phyloP scores from a whole-genome alignment of 2,888 invertebrate species.

The Pristionchus maxplancki region DNA sequence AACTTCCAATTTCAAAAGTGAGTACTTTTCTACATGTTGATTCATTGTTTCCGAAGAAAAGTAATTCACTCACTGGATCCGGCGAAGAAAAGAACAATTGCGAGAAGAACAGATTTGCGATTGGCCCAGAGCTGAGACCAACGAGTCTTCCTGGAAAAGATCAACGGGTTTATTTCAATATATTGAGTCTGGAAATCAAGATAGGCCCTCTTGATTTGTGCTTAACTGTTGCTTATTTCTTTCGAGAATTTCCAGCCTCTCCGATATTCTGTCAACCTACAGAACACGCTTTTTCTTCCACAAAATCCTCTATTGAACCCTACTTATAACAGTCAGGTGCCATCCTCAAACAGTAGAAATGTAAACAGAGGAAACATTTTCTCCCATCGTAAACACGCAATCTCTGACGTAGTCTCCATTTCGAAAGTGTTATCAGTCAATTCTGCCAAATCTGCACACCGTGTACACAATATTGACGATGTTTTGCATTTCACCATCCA shows the following conservation, averaged over 20 bases:
- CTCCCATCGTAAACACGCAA: background rate
- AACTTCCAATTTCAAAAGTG: no score
- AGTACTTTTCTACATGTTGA: no score
- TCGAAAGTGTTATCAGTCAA: background rate
- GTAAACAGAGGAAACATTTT: background rate
- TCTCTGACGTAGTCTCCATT: background rate
- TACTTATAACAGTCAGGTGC: background rate
- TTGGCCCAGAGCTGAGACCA: slow-evolving; percentile 50
- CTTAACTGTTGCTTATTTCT: no score
- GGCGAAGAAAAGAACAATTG: slow-evolving; percentile 47
- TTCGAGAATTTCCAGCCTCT: no score
- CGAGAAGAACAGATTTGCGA: slow-evolving; percentile 44
- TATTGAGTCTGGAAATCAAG: no score
- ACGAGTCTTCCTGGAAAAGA: slow-evolving; percentile 27
- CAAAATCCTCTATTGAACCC: background rate
- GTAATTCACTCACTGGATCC: slow-evolving; percentile 50
- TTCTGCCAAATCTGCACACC: no score
- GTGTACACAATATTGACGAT: no score
- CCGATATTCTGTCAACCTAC: background rate
- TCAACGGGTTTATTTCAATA: background rate
- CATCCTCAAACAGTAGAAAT: background rate
- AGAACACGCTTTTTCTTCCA: background rate
- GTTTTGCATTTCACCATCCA: no score
- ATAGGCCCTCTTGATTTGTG: no score
- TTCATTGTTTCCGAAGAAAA: no score